A percentile compares a stretch with the other conserved stretches of the same genome.
Conservation (phyloP, 2,113 vertebrate genomes). For the Clarias gariepinus region DNA sequence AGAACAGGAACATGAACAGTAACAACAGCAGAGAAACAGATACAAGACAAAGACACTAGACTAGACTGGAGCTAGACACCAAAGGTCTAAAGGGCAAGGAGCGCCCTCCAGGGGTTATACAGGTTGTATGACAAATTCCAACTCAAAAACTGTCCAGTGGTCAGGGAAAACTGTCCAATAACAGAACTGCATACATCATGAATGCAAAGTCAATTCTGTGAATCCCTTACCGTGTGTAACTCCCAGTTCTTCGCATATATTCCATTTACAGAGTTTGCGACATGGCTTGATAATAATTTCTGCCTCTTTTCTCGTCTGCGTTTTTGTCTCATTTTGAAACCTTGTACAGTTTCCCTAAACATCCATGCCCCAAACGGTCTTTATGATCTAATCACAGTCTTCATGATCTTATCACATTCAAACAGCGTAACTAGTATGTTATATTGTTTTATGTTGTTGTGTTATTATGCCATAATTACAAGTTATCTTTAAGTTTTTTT, state of each 20-base stretch:
- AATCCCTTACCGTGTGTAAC: neutral
- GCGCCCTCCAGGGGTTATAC: no score
- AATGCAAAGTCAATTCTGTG: neutral
- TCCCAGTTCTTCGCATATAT: neutral
- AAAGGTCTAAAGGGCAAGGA: no score
- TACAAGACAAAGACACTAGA: no score
- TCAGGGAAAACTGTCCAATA: neutral
- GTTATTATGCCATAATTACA: neutral
- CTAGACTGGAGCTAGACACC: no score
- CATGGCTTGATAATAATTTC: neutral
- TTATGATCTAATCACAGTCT: neutral
- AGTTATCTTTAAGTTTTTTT: neutral
- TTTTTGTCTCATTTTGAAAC: neutral
- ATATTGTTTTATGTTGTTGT: neutral
- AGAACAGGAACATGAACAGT: no score
- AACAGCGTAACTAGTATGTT: neutral
- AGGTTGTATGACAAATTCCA: neutral
- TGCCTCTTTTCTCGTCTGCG: neutral
- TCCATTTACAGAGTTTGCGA: neutral
- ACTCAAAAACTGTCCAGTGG: neutral
- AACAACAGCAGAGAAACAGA: no score
- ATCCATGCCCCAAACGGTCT: neutral
- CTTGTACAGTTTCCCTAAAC: neutral
- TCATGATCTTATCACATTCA: no score
- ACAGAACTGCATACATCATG: neutral